Base-by-base conservation (phyloP, 1,140 invertebrate genomes). In the Berghia stephanieae region DNA sequence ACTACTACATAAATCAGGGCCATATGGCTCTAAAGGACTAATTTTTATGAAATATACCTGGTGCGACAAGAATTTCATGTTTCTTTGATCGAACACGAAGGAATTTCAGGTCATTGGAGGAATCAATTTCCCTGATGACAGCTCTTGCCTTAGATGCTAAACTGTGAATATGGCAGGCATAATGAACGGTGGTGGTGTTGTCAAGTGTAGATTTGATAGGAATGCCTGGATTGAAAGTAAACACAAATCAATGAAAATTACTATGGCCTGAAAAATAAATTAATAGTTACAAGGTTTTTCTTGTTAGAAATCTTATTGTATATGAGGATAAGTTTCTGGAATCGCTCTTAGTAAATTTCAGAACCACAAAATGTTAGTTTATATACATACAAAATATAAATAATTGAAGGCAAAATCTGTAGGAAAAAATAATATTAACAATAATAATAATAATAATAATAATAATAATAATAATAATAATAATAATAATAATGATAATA, bases 61-160 rank as follows among this genome's bases (percentile, higher is more conserved):
- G 97, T n/a, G 96, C 96, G 70, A 98, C 95, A 92, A 99, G 94
- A 81, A 99, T 98, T 92, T 99, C 98, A 90, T 99, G 96, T 88
- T 99, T 98, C 87, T 97, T 98, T 77, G 97, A 98, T 82, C 97
- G 92, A 44, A 99, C 93, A 66, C 98, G 92, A 1, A 99, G 91
- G 88, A 99, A 99, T 77, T 96, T 97, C 78, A 99, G 91, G 90
- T 99, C 98, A 92, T 99, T 99, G 60, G 94, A 94, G 46, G 96
- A 95, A 91, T 99, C 98, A 89, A 99, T 92, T 90, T 99, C 98
- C 81, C 96, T 91, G 3, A 99, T 95, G 67, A 96, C 95, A 89
- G 94, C 95, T 69, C 95, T 92, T 13, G 97, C 96, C 91, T 98
- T 98, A 78, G 97, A 95, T 13, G 95, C 94, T 42, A 99, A 90